Conservation (phyloP, 2,888 invertebrate genomes). For the Teleiodes luculella region DNA sequence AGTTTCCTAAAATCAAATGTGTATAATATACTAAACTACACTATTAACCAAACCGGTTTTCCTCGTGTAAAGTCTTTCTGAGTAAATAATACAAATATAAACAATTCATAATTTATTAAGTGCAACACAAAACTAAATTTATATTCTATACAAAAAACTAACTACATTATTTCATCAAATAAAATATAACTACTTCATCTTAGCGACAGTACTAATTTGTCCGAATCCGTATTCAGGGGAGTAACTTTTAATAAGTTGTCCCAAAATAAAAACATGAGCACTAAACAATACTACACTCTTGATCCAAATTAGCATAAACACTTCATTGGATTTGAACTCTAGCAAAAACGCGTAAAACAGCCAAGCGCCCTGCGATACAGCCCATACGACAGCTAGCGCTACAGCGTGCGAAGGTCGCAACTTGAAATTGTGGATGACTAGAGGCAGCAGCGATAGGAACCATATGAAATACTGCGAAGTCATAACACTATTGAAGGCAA, state of each 20-base stretch:
- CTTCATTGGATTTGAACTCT: conserved; percentile 92
- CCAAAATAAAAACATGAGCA: conserved; percentile 86
- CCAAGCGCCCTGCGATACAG: conserved; percentile 90
- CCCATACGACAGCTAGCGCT: conserved; percentile 80
- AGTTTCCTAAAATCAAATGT: too few relatives aligned
- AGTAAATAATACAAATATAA: too few relatives aligned
- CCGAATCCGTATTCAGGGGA: conserved; percentile 55
- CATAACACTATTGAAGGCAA: conserved; percentile 95
- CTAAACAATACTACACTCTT: conserved; percentile 90
- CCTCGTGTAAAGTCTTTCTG: too few relatives aligned
- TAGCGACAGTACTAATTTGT: conserved; percentile 17
- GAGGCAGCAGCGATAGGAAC: conserved; percentile 93
- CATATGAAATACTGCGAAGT: conserved; percentile 99
- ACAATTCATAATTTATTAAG: too few relatives aligned
- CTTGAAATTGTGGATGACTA: conserved; percentile 85
- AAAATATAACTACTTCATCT: conserved; percentile 9
- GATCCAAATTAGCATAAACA: conserved; percentile 90
- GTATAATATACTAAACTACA: too few relatives aligned
- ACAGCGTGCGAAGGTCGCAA: conserved; percentile 70
- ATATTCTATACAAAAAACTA: too few relatives aligned
- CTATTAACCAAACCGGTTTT: too few relatives aligned
- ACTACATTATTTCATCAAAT: not conserved
- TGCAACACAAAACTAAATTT: too few relatives aligned
- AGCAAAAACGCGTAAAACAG: conserved; percentile 92
- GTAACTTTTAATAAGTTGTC: conserved; percentile 73